These are phyloP conservation scores for Antheraea pernyi DNA, from an alignment of 1,140 invertebrate species.

Conservation along the genomic window DNA sequence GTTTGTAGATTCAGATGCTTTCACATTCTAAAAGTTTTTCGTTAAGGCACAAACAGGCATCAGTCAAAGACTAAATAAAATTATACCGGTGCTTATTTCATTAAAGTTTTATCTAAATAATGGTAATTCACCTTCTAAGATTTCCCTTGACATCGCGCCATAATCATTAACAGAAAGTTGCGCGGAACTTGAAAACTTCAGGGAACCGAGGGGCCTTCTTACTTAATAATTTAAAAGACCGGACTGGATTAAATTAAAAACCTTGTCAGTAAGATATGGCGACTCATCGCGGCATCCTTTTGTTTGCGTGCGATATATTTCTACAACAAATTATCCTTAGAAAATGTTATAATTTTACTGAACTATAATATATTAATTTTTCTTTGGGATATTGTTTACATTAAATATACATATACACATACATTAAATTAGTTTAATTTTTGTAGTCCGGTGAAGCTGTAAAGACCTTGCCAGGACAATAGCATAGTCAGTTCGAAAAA, in stretches of 20 bases:
- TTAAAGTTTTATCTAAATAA: conserved; percentile 7
- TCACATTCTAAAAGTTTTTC: not conserved
- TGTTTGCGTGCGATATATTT: not conserved
- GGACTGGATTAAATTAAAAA: conserved; percentile 30
- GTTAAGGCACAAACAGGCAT: not conserved
- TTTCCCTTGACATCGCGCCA: conserved; percentile 49
- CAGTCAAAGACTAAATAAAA: not conserved
- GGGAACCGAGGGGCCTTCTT: not conserved
- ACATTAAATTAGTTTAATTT: too few species aligned
- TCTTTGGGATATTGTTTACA: too few species aligned
- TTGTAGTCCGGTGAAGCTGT: too few species aligned
- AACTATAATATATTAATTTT: too few species aligned
- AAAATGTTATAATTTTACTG: too few species aligned
- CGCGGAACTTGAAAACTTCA: conserved; percentile 15
- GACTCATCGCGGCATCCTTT: not conserved
- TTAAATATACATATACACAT: too few species aligned
- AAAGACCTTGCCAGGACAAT: too few species aligned
- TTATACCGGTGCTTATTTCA: not conserved
- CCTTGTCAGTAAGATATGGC: conserved; percentile 7
- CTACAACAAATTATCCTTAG: too few species aligned
- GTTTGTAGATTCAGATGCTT: not conserved
- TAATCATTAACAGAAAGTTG: conserved; percentile 50
- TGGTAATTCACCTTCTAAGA: conserved; percentile 31
- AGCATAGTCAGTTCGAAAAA: too few species aligned
- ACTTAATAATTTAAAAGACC: conserved; percentile 38